Base-by-base conservation (phyloP, 1,140 invertebrate genomes). In the Leucophenga varia region DNA sequence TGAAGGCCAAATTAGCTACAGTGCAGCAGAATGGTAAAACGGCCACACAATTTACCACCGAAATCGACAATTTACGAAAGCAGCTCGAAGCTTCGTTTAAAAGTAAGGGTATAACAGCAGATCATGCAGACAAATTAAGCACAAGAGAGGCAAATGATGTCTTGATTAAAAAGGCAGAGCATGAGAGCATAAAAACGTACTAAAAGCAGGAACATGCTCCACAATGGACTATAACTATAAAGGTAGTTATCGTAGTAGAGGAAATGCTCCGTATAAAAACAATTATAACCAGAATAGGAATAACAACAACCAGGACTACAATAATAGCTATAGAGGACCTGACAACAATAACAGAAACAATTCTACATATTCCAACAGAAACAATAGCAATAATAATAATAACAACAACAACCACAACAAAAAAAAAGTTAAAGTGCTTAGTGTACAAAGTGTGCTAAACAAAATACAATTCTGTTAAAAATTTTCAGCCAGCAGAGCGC, bases 1-100 rank as follows among this genome's bases (percentile, higher is more conserved):
- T 47, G 41, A 47, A 41, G 8, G 46, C 46, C 34, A 47, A 47
- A 41, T 25, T 47, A 32, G 37, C 10, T 6, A 45, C 32, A 2
- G 28, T 37, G 13, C 25, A 20, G n/a, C 43, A 45, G 34, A 47
- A 39, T 32, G 25, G 36, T 14, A 47, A 47, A 47, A 37, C 37
- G 35, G 46, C 31, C 36, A 37, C 35, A n/a, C 35, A 46, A 18
- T 47, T 47, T 10, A 16, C 36, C 20, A 39, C 3, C 25, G 31
- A 41, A 25, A 3, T 47, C 2, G 38, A 47, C 8, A 47, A 48
- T 42, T 5, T 48, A 18, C 38, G 38, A 36, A 13, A 43, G 17
- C 25, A 31, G 10, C 40, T 42, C 20, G 25, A 42, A 41, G 8
- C 28, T 39, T 5, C 46, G 3, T 47, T 34, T 14, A 47, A 40